Base-by-base conservation (phyloP, 2,113 vertebrate species). In the Arothron firmamentum region DNA sequence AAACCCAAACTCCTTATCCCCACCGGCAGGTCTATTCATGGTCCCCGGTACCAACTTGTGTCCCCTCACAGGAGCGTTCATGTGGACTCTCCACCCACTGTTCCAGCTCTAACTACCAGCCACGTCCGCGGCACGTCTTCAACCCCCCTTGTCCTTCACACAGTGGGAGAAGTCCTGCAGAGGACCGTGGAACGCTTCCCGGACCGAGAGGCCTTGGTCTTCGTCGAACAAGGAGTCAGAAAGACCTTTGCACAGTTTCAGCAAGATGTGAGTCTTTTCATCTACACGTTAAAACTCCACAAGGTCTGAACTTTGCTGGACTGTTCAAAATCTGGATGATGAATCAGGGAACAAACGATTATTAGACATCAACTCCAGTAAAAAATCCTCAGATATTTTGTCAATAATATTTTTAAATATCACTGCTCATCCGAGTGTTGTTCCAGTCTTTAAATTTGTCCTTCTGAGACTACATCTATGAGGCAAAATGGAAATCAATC, bases 161-260 rank as follows among this genome's bases (percentile, higher is more conserved):
- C 95, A 0, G 3, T 94, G 2, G 91, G 86, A 0, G 90, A 85
- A 54, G 78, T 88, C 52, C 87, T 98, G 63, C 89, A 88, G 14
- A 72, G 75, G 49, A 83, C 88, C 0, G 89, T 62, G 0, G 85
- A 93, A 69, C 86, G 58, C 3, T 65, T 78, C 23, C 94, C 96
- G 0, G 85, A 95, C 52, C 83, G 72, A 0, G 92, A 97, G 13
- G 95, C 95, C 1, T 0, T 95, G 65, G 84, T 87, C 0, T 91
- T 94, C 45, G 3, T 83, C 25, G 72, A 87, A 0, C 90, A 91
- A 0, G 91, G 90, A 2, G 18, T 94, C 74, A 88, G 94, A 52
- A 90, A 92, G 76, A 97, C 92, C 0, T 98, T 94, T 63, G 86
- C 91, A n/a, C 87, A 94, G 74, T 78, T 98, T 42, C 92, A 92